Conservation (phyloP, 2,888 invertebrate species). For the Cyclophora punctaria region DNA sequence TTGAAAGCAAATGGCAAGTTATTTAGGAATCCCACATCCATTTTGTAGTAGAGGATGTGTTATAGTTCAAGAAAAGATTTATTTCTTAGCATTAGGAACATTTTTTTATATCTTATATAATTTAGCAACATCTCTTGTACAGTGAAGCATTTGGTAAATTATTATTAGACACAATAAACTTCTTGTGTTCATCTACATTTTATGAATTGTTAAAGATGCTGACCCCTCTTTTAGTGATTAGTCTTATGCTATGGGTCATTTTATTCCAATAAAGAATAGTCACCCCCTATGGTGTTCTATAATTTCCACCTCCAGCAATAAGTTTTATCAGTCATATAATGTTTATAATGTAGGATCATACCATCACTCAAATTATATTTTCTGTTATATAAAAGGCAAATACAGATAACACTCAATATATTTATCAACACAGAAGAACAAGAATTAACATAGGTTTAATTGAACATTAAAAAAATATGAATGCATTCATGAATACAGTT, state of each 20-base stretch:
- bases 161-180: conserved; percentile 32
- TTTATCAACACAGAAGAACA: conserved; percentile 23
- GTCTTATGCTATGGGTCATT: conserved; percentile 46
- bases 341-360: too few species aligned
- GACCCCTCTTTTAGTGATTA: conserved; percentile 41
- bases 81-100: conserved; percentile 59
- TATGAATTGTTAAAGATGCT: conserved; percentile 47
- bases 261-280: conserved; percentile 57
- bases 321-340: too few species aligned
- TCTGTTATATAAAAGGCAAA: conserved; percentile 5
- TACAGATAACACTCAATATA: conserved; percentile 66
- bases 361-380: too few species aligned
- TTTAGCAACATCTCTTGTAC: conserved; percentile 31
- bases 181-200: conserved; percentile 35
- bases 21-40: conserved; percentile 34
- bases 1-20: conserved; percentile 30
- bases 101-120: conserved; percentile 40
- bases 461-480: conserved; percentile 46
- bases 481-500: conserved; percentile 27
- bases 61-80: conserved; percentile 34
- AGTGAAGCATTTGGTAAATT: conserved; percentile 35
- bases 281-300: conserved; percentile 21
- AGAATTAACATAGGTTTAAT: conserved; percentile 30
- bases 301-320: neutral
- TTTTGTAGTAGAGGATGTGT: conserved; percentile 39